phyloP scores from a whole-genome alignment of 2,113 vertebrate species.

The Onychostoma macrolepis region DNA sequence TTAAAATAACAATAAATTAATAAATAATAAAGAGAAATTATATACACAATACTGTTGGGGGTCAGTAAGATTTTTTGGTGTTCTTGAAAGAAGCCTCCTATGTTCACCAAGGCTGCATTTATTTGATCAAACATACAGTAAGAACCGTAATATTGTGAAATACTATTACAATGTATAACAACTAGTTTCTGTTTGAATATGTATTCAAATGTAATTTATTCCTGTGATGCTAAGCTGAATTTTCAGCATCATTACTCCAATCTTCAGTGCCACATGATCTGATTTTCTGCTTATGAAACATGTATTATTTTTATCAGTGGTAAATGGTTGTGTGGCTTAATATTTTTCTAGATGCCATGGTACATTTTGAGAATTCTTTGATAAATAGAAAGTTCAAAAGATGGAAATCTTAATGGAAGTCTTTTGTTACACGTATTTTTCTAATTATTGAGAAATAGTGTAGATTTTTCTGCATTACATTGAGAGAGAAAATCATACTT shows the following conservation, averaged over 20 bases:
- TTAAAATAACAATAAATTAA: neutral
- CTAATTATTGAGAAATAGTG: too few species aligned
- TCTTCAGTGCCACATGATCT: neutral
- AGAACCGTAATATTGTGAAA: neutral
- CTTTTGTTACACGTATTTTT: too few species aligned
- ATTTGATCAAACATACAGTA: neutral
- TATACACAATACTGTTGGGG: neutral
- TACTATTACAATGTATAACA: neutral
- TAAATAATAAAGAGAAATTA: neutral
- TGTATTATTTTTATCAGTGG: neutral
- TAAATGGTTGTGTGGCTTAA: neutral
- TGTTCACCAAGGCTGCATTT: neutral
- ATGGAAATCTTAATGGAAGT: too few species aligned
- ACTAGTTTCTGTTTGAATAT: neutral
- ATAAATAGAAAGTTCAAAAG: too few species aligned
- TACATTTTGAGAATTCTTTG: too few species aligned
- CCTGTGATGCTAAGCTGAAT: neutral
- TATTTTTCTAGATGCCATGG: too few species aligned
- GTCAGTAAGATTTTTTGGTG: neutral
- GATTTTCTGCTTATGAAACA: neutral
- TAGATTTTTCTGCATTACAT: too few species aligned
- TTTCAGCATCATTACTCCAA: neutral
- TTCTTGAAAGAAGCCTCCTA: neutral
- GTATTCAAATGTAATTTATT: neutral
- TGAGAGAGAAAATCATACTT: too few species aligned